Evolutionary conservation across 2,888 invertebrate species (phyloP).

Genomic region (Andrena praecox): DNA sequence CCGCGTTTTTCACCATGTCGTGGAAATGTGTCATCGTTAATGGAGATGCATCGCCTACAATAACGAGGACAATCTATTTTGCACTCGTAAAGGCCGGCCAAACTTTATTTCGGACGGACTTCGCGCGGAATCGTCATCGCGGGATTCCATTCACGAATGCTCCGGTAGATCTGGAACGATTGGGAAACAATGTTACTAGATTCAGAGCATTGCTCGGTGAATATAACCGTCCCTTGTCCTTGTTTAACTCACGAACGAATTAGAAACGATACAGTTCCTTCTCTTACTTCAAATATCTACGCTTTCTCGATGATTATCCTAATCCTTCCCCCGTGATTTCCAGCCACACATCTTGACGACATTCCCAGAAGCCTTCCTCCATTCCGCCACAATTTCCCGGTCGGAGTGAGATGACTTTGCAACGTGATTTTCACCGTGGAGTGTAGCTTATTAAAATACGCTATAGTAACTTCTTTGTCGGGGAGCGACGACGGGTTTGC

Average conservation of each 20-base stretch:
- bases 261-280: neutral
- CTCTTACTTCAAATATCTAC: neutral
- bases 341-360: neutral
- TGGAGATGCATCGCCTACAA: constrained; percentile 76
- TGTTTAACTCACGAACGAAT: neutral
- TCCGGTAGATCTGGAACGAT: constrained; percentile 2
- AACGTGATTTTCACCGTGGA: neutral
- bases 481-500: neutral
- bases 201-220: neutral
- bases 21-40: constrained; percentile 73
- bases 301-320: neutral
- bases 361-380: neutral
- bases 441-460: constrained; percentile 27
- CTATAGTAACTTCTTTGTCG: neutral
- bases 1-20: constrained; percentile 61
- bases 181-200: neutral
- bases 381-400: neutral
- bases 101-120: constrained; percentile 62
- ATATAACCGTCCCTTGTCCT: no score
- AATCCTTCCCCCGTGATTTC: neutral
- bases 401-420: neutral
- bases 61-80: constrained; percentile 75
- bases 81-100: constrained; percentile 57
- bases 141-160: constrained; percentile 4
- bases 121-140: constrained; percentile 38